Evolutionary conservation across 1,140 invertebrate genomes (phyloP).

Genomic region (Alviniconcha marisindica): DNA sequence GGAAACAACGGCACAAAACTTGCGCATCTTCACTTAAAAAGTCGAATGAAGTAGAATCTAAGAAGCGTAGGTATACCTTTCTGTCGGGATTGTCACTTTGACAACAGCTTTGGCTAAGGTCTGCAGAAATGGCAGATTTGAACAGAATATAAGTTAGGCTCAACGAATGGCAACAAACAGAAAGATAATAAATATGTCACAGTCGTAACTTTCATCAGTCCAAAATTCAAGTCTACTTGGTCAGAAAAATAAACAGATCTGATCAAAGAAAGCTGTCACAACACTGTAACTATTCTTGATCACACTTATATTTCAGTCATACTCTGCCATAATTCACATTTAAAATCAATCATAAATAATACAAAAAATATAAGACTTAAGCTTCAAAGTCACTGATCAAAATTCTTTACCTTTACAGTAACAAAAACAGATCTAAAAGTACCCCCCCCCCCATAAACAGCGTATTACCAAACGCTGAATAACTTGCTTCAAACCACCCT

Average conservation of each 20-base stretch:
- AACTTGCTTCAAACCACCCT: no score
- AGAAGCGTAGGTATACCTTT: conserved; percentile 83
- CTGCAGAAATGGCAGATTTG: conserved; percentile 78
- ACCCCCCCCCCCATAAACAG: no score
- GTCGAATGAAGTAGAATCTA: conserved; percentile 17
- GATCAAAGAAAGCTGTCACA: no score
- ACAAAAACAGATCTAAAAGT: no score
- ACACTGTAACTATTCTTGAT: no score
- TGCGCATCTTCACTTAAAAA: background rate
- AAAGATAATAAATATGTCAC: conserved; percentile 14
- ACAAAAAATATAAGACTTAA: no score
- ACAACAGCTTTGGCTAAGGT: conserved; percentile 93
- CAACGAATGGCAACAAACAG: conserved; percentile 17
- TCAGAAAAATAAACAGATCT: background rate
- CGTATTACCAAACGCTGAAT: no score
- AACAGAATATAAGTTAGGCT: conserved; percentile 47
- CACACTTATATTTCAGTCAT: no score
- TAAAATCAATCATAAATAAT: no score
- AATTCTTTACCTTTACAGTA: no score
- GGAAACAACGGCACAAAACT: background rate
- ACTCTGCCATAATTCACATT: background rate
- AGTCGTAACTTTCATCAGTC: conserved; percentile 11
- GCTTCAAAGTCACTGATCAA: no score
- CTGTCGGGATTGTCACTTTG: conserved; percentile 98
- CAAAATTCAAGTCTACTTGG: background rate